Evolutionary conservation across 2,888 invertebrate genomes (phyloP).

Genomic region (Spatulosminthurus flaviceps): DNA sequence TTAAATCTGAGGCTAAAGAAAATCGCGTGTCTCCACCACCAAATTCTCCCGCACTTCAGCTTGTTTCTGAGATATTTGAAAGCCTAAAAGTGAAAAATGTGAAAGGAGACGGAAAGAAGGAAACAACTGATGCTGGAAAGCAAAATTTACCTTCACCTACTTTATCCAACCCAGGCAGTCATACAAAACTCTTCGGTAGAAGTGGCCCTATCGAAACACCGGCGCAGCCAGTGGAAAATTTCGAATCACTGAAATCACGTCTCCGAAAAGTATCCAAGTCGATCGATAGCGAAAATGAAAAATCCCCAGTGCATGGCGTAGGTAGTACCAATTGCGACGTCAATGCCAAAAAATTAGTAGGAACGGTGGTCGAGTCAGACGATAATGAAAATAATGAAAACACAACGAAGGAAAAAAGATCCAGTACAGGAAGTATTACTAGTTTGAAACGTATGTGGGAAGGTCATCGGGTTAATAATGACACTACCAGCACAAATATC

Average conservation of each 20-base stretch:
- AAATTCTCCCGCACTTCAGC: conserved; percentile 79
- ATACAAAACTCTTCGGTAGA: conserved; percentile 11
- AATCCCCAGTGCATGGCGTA: conserved; percentile 61
- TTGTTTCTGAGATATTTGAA: conserved; percentile 86
- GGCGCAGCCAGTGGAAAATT: conserved; percentile 55
- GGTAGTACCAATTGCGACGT: conserved; percentile 38
- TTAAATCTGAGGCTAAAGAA: background rate
- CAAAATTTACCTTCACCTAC: conserved; percentile 29
- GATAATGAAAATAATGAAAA: conserved; percentile 58
- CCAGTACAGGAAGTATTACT: conserved; percentile 91
- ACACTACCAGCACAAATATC: background rate
- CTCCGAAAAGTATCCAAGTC: conserved; percentile 76
- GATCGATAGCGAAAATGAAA: conserved; percentile 46
- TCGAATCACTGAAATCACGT: conserved; percentile 76
- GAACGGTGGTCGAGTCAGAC: conserved; percentile 50
- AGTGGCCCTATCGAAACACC: conserved; percentile 20
- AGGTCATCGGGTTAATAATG: conserved; percentile 66
- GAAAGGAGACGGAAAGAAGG: conserved; percentile 64
- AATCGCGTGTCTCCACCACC: conserved; percentile 66
- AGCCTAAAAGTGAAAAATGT: conserved; percentile 76
- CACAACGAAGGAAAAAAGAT: conserved; percentile 82
- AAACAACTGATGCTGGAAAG: background rate
- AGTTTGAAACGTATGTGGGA: conserved; percentile 94
- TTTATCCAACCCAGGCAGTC: conserved; percentile 11
- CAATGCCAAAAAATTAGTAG: conserved; percentile 32